phyloP scores from a whole-genome alignment of 1,140 invertebrate species.

The Danaus melanippus region DNA sequence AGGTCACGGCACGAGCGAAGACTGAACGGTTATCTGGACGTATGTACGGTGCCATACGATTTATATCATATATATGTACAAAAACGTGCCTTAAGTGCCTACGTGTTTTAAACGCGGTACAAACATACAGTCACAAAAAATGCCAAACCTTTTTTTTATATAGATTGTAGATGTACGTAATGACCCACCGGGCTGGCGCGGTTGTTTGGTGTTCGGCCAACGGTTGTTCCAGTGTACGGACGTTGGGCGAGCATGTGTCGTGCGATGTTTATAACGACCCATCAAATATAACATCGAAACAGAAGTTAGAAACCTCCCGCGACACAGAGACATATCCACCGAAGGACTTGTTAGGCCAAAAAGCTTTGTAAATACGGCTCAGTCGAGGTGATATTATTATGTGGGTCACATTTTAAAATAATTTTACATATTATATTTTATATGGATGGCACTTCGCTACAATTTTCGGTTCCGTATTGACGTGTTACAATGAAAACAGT shows the following conservation, averaged over 20 bases:
- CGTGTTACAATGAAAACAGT: neutral
- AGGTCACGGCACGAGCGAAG: no score
- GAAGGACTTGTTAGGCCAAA: slow-evolving; percentile 61
- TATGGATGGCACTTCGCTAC: no score
- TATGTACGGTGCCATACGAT: slow-evolving; percentile 13
- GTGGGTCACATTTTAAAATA: no score
- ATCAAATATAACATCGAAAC: no score
- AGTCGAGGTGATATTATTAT: slow-evolving; percentile 4
- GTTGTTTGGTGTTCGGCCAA: slow-evolving; percentile 30
- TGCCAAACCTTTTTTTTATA: slow-evolving; percentile 46
- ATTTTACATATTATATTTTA: no score
- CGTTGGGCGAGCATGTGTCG: no score
- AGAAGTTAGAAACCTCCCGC: no score
- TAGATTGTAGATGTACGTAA: slow-evolving; percentile 50
- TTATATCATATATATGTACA: slow-evolving; percentile 33
- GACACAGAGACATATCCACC: slow-evolving; percentile 34
- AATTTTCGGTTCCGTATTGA: slow-evolving; percentile 9
- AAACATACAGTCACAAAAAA: slow-evolving; percentile 57
- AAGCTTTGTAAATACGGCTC: slow-evolving; percentile 51
- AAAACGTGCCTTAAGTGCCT: slow-evolving; percentile 60
- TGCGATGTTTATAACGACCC: no score
- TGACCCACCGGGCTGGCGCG: slow-evolving; percentile 55
- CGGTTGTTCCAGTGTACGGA: no score
- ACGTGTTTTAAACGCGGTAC: no score
- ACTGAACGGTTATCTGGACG: no score